phyloP scores from a whole-genome alignment of 2,888 invertebrate genomes.

The Oscheius sp. region DNA sequence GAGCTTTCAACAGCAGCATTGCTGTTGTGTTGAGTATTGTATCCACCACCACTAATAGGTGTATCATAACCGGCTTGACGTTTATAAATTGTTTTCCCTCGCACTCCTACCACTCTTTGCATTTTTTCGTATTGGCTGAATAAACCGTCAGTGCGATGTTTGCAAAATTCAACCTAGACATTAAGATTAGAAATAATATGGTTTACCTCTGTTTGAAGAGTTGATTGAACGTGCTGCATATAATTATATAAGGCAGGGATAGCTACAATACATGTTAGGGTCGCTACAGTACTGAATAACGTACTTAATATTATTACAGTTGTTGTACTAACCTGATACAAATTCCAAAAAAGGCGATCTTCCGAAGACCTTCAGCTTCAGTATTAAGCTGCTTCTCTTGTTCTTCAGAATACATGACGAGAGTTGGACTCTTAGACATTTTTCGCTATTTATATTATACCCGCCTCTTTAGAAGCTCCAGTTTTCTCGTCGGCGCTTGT shows the following conservation, averaged over 20 bases:
- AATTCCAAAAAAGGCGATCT: slow-evolving; percentile 61
- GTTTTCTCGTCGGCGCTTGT: slow-evolving; percentile 18
- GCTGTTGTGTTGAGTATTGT: neutral
- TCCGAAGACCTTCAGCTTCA: slow-evolving; percentile 59
- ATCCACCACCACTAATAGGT: neutral
- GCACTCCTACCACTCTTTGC: slow-evolving; percentile 49
- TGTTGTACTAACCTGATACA: slow-evolving; percentile 50
- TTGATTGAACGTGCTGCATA: slow-evolving; percentile 66
- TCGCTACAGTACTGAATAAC: slow-evolving; percentile 61
- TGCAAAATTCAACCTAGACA: slow-evolving; percentile 59
- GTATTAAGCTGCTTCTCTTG: slow-evolving; percentile 48
- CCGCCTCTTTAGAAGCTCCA: slow-evolving; percentile 3
- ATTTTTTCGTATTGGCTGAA: slow-evolving; percentile 59
- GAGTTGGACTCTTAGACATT: neutral
- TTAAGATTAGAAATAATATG: neutral
- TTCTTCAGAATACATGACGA: slow-evolving; percentile 29
- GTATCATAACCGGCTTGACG: slow-evolving; percentile 53
- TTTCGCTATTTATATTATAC: slow-evolving; percentile 7
- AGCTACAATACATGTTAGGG: slow-evolving; percentile 64
- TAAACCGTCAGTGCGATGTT: slow-evolving; percentile 59
- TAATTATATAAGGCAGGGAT: slow-evolving; percentile 69
- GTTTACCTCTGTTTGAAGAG: slow-evolving; percentile 64
- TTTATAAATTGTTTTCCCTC: slow-evolving; percentile 49
- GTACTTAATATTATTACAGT: neutral
- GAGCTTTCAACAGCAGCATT: slow-evolving; percentile 26